These are phyloP conservation scores for Mesocricetus auratus DNA, from an alignment of 2,113 vertebrate genomes.

Conservation along the genomic window DNA sequence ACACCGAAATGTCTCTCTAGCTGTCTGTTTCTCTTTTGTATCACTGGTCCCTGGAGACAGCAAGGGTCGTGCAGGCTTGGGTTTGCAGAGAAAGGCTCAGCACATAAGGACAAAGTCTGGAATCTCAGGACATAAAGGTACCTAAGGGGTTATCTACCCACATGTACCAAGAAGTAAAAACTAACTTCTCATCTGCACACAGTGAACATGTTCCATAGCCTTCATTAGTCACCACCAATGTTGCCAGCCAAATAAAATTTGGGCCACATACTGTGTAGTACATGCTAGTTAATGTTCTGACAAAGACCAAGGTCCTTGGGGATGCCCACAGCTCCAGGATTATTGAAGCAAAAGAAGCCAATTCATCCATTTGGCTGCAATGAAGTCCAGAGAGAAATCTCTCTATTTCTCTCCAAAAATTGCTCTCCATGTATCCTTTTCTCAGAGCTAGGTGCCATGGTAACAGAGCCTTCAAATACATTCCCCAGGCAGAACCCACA, in stretches of 20 bases:
- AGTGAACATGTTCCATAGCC: background rate
- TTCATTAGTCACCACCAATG: background rate
- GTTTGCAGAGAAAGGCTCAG: background rate
- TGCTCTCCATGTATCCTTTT: constrained; percentile 57
- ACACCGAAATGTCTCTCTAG: background rate
- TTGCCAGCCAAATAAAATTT: background rate
- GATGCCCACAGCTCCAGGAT: constrained; percentile 56
- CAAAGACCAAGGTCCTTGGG: constrained; percentile 18
- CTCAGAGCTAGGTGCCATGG: constrained; percentile 60
- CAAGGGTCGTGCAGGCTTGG: too few species aligned
- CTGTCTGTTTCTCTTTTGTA: background rate
- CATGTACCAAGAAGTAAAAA: background rate
- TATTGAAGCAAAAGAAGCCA: constrained; percentile 65
- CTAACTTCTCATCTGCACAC: background rate
- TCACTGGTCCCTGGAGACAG: background rate
- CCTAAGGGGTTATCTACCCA: background rate
- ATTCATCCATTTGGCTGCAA: constrained; percentile 59
- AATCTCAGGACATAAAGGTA: background rate
- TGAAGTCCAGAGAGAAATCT: constrained; percentile 69
- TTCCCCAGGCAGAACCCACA: constrained; percentile 42
- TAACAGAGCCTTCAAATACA: constrained; percentile 56
- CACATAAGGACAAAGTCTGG: accelerated
- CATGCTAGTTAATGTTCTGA: constrained; percentile 58
- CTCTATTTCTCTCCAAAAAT: constrained; percentile 62
- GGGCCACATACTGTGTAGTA: background rate